A percentile compares a stretch with the other conserved stretches of the same genome.
These are phyloP conservation scores for Carollia perspicillata DNA, from an alignment of 2,113 vertebrate species.

Conservation along the genomic window DNA sequence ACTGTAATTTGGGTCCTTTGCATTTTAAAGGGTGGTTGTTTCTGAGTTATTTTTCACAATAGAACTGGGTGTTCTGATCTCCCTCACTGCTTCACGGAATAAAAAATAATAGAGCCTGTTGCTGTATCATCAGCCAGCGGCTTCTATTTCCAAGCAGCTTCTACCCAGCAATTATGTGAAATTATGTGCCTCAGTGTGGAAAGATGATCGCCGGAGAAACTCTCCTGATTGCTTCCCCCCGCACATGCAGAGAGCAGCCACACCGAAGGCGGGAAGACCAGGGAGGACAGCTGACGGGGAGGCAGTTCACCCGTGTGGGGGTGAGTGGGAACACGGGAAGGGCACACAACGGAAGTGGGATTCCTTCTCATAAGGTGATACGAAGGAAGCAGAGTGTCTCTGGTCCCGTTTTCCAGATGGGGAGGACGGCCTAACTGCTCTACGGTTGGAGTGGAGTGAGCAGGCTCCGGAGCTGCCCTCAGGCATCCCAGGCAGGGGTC, in stretches of 20 bases:
- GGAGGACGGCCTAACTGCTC: no score
- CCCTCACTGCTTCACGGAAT: background rate
- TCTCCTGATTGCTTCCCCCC: background rate
- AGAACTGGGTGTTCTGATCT: background rate
- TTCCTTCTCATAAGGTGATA: background rate
- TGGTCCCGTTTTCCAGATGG: no score
- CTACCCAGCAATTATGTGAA: constrained; percentile 70
- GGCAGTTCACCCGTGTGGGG: background rate
- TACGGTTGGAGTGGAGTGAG: no score
- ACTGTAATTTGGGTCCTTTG: background rate
- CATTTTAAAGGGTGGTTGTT: background rate
- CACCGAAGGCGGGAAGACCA: background rate
- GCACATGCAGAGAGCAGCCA: background rate
- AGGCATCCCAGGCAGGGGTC: no score
- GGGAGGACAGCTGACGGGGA: background rate
- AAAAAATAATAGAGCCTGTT: background rate
- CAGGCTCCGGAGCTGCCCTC: no score
- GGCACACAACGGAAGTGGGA: background rate
- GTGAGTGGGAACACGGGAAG: background rate
- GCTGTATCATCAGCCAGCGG: constrained; percentile 58
- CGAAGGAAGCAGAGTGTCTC: background rate
- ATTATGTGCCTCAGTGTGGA: constrained; percentile 54
- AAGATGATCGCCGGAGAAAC: constrained; percentile 54
- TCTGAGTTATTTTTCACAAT: constrained; percentile 27
- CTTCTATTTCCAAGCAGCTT: constrained; percentile 58